Evolutionary conservation across 1,140 invertebrate genomes (phyloP).

Genomic region (Palaemon carinicauda): DNA sequence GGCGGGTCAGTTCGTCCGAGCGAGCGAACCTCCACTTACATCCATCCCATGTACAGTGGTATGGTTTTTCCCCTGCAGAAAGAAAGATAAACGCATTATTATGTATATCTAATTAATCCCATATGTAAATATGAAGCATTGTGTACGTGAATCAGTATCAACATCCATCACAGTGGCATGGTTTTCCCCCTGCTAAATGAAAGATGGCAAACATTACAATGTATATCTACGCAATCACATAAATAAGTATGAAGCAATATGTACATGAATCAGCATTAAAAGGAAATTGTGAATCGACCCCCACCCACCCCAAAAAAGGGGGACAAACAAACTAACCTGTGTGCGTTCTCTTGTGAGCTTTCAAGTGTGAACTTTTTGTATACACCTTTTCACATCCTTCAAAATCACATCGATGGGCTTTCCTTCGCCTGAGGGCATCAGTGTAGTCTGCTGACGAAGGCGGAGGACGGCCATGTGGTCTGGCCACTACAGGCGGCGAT

Average conservation of each 20-base stretch:
- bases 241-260: too few relatives aligned
- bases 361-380: constrained; percentile 92
- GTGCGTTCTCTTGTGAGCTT: constrained; percentile 90
- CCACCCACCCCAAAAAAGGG: too few relatives aligned
- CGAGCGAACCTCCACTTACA: constrained; percentile 91
- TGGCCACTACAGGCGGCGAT: constrained; percentile 35
- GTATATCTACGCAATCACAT: neutral
- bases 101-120: neutral
- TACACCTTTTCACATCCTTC: constrained; percentile 91
- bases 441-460: constrained; percentile 46
- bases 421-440: constrained; percentile 67
- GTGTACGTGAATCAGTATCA: too few relatives aligned
- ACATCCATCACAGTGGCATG: constrained; percentile 90
- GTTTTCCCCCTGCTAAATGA: constrained; percentile 77
- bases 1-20: constrained; percentile 87
- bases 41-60: constrained; percentile 89
- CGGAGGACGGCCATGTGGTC: constrained; percentile 6
- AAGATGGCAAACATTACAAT: constrained; percentile 12
- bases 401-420: constrained; percentile 87
- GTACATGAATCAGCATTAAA: too few relatives aligned
- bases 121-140: too few relatives aligned
- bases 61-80: constrained; percentile 82
- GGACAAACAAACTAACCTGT: constrained; percentile 73
- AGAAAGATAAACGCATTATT: constrained; percentile 20
- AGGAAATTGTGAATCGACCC: too few relatives aligned